Evolutionary conservation across 2,797 vertebrate species (phyloP).

Genomic region (Schizopygopsis malacanthus): DNA sequence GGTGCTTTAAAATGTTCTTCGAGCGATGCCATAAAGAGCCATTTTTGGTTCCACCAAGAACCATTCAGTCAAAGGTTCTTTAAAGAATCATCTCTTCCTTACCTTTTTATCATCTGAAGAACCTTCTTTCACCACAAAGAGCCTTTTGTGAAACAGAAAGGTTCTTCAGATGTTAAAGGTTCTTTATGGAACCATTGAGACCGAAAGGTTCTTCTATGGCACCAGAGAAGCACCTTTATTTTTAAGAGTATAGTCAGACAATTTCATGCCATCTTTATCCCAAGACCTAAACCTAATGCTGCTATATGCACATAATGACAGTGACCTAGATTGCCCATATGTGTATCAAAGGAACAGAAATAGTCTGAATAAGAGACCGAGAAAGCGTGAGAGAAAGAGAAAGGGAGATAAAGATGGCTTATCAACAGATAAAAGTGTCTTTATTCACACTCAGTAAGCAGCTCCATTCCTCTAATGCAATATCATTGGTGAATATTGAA

Average conservation of each 20-base stretch:
- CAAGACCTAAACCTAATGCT: slow-evolving; percentile 27
- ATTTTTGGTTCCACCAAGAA: too few species aligned
- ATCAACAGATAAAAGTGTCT: slow-evolving; percentile 19
- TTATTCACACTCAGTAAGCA: background rate
- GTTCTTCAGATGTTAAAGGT: too few species aligned
- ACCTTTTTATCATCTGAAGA: too few species aligned
- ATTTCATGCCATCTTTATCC: slow-evolving; percentile 10
- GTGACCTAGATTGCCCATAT: slow-evolving; percentile 31
- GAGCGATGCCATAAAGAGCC: too few species aligned
- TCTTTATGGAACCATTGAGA: too few species aligned
- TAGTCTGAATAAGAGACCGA: background rate
- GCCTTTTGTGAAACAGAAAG: too few species aligned
- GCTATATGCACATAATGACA: slow-evolving; percentile 31
- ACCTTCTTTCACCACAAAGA: too few species aligned
- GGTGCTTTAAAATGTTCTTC: too few species aligned
- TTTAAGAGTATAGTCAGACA: background rate
- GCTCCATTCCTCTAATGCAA: background rate
- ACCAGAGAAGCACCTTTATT: too few species aligned
- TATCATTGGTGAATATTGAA: slow-evolving; percentile 19
- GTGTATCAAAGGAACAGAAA: slow-evolving; percentile 8
- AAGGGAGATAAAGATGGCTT: slow-evolving; percentile 19
- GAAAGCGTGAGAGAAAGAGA: background rate
- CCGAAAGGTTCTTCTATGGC: too few species aligned
- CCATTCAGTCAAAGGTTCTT: too few species aligned
- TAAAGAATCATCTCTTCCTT: too few species aligned